phyloP scores from a whole-genome alignment of 2,113 vertebrate genomes.

The Cephalopholis sonnerati region DNA sequence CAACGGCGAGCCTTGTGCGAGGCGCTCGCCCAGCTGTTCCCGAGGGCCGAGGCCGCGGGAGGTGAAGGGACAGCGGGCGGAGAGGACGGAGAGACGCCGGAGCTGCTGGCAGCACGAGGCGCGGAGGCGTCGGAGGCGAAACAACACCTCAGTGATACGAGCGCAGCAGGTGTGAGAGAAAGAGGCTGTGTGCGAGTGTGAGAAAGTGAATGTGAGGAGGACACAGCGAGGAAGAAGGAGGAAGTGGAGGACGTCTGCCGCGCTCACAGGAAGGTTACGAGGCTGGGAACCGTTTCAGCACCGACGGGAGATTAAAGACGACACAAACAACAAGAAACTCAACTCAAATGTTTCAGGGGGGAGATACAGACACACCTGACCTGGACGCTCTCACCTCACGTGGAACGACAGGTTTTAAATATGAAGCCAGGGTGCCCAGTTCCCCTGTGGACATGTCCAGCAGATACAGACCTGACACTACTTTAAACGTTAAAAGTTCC shows the following conservation, averaged over 20 bases:
- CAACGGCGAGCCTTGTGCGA: conserved; percentile 25
- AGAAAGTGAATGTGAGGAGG: not conserved
- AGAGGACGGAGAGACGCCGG: not conserved
- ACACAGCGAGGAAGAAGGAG: not conserved
- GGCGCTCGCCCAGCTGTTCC: conserved; percentile 15
- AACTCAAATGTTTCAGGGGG: too few relatives aligned
- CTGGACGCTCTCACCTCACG: too few relatives aligned
- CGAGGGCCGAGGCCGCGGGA: not conserved
- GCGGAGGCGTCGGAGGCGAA: not conserved
- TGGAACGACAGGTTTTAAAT: too few relatives aligned
- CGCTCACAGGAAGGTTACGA: not conserved
- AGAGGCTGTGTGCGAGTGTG: not conserved
- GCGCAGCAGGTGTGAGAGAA: conserved; percentile 32
- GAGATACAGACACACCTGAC: too few relatives aligned
- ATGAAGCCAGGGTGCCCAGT: too few relatives aligned
- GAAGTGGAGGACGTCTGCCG: not conserved
- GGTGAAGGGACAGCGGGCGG: not conserved
- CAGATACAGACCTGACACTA: too few relatives aligned
- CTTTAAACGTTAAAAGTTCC: too few relatives aligned
- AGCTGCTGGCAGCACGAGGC: conserved; percentile 21
- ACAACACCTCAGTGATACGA: not conserved
- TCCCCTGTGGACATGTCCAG: too few relatives aligned
- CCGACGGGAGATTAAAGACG: too few relatives aligned
- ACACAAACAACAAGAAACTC: too few relatives aligned
- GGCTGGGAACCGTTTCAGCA: too few relatives aligned